Evolutionary conservation across 2,113 vertebrate species (phyloP).

Genomic region (Lophochroa leadbeateri): DNA sequence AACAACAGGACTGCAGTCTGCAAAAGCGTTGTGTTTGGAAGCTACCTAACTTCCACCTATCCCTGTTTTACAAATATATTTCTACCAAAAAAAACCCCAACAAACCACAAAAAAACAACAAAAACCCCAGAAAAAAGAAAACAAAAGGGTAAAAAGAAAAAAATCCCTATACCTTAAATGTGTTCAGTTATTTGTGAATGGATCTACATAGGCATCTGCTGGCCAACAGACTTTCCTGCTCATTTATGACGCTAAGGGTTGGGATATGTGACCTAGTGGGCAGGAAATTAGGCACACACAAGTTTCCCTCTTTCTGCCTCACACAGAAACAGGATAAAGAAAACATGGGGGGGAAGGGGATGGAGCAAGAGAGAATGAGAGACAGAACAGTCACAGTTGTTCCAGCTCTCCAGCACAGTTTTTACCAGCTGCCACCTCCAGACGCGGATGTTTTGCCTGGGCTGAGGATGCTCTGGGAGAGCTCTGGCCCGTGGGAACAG

Average conservation of each 20-base stretch:
- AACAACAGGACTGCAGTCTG: not conserved
- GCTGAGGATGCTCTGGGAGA: not conserved
- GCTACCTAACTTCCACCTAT: not conserved
- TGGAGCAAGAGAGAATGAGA: not conserved
- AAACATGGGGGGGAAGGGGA: not conserved
- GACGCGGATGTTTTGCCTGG: rapidly evolving
- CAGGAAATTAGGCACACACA: not conserved
- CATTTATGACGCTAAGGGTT: not conserved
- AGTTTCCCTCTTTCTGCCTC: not conserved
- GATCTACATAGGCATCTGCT: not conserved
- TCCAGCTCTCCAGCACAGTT: not conserved
- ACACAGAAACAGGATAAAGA: not conserved
- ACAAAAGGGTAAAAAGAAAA: not conserved
- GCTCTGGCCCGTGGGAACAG: not conserved
- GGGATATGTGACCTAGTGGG: not conserved
- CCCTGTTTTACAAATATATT: not conserved
- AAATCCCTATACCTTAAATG: not conserved
- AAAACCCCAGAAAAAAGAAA: not conserved
- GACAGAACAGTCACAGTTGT: rapidly evolving
- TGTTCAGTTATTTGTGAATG: not conserved
- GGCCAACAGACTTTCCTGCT: not conserved
- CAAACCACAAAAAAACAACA: not conserved
- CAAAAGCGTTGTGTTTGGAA: not conserved
- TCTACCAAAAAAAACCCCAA: not conserved
- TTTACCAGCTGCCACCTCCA: not conserved